Percentiles rank a stretch among this genome's conserved stretches.
phyloP scores from a whole-genome alignment of 2,797 vertebrate genomes.

The Tenualosa thibaudeaui region DNA sequence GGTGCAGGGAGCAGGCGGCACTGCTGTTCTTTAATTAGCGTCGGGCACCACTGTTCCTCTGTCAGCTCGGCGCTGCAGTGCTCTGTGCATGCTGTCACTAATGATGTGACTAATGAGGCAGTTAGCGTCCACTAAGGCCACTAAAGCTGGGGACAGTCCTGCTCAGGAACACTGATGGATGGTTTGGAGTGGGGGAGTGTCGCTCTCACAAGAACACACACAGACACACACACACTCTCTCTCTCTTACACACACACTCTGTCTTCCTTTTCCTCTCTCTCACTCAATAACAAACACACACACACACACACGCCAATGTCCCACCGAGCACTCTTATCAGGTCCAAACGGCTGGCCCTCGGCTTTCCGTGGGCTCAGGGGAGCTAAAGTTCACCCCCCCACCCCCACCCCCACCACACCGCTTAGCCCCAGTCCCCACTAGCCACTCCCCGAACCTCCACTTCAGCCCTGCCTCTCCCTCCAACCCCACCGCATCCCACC shows the following conservation, averaged over 20 bases:
- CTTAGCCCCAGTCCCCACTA: not conserved
- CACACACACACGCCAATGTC: not conserved
- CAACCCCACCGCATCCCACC: slow-evolving; percentile 48
- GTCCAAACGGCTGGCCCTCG: slow-evolving; percentile 44
- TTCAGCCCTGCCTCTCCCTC: slow-evolving; percentile 54
- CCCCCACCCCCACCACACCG: not conserved
- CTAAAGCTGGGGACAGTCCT: slow-evolving; percentile 75
- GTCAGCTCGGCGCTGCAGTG: slow-evolving; percentile 80
- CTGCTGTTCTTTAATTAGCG: slow-evolving; percentile 83
- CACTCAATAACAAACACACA: not conserved
- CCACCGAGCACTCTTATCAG: slow-evolving; percentile 45
- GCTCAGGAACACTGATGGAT: slow-evolving; percentile 43
- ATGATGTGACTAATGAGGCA: slow-evolving; percentile 94
- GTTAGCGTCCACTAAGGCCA: slow-evolving; percentile 82
- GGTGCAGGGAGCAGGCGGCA: slow-evolving; percentile 67
- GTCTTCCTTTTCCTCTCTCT: not conserved
- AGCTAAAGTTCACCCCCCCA: not conserved
- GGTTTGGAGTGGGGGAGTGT: not conserved
- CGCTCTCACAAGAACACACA: not conserved
- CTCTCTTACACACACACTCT: not conserved
- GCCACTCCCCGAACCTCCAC: slow-evolving; percentile 38
- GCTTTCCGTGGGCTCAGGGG: slow-evolving; percentile 50
- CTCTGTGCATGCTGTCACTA: slow-evolving; percentile 86
- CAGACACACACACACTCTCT: not conserved
- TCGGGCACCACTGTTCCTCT: slow-evolving; percentile 76